A percentile compares a stretch with the other conserved stretches of the same genome.
phyloP scores from a whole-genome alignment of 2,113 vertebrate species.

The Hystrix brachyura region DNA sequence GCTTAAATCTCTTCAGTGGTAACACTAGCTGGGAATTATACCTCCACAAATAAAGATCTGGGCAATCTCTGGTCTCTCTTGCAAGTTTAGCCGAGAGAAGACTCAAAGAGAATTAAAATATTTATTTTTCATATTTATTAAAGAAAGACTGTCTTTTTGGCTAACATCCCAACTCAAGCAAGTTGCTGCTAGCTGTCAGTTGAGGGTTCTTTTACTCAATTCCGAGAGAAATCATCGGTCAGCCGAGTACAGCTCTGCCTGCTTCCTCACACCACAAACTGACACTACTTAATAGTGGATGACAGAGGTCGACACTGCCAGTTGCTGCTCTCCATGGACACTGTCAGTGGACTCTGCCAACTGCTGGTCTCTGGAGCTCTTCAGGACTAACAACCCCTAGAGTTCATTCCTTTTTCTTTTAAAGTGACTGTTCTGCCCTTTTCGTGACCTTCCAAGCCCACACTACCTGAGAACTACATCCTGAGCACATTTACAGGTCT shows the following conservation, averaged over 20 bases:
- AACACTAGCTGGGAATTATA: background rate
- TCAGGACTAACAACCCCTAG: background rate
- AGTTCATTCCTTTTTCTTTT: background rate
- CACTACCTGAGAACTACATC: background rate
- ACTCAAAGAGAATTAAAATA: constrained; percentile 26
- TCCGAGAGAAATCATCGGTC: background rate
- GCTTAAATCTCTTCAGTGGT: constrained; percentile 3
- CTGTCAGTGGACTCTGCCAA: background rate
- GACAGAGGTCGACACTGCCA: background rate
- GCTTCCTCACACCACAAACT: background rate
- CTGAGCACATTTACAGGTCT: background rate
- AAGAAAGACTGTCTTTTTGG: background rate
- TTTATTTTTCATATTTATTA: background rate
- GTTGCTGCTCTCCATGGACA: background rate
- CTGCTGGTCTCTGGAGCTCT: background rate
- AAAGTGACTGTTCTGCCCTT: background rate
- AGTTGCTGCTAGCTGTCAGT: background rate
- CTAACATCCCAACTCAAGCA: background rate
- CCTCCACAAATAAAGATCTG: background rate
- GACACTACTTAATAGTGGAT: background rate
- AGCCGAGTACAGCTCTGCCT: background rate
- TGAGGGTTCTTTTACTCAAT: background rate
- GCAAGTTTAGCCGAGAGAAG: background rate
- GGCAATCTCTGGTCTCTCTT: background rate
- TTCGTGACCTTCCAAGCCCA: background rate